Evolutionary conservation across 2,797 vertebrate species (phyloP).

Genomic region (Hydrocynus forskahlii): DNA sequence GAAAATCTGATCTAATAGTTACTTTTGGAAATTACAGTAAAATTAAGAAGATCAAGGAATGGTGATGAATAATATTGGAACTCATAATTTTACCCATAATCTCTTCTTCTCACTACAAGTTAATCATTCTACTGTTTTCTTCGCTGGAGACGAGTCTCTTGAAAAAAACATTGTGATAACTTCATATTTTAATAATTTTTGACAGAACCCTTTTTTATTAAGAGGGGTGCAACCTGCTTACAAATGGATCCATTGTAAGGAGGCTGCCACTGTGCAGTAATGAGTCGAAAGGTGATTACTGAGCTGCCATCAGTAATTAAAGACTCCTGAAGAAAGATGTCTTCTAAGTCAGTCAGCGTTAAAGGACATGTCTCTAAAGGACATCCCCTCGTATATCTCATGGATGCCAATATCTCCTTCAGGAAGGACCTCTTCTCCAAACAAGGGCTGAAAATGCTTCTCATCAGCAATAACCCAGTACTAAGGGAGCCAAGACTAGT

Average conservation of each 20-base stretch:
- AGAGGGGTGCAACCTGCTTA: not conserved
- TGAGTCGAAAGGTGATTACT: not conserved
- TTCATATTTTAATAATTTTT: not conserved
- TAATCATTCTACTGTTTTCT: not conserved
- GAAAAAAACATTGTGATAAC: not conserved
- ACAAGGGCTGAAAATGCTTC: slow-evolving; percentile 62
- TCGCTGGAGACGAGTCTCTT: not conserved
- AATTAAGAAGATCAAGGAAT: slow-evolving; percentile 54
- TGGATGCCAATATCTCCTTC: slow-evolving; percentile 55
- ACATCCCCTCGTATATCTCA: slow-evolving; percentile 42
- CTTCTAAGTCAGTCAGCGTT: not conserved
- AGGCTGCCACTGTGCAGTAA: not conserved
- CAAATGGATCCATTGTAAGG: not conserved
- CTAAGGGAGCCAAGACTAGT: slow-evolving; percentile 33
- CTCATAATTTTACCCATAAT: not conserved
- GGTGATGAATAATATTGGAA: slow-evolving; percentile 20
- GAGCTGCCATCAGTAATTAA: slow-evolving; percentile 4
- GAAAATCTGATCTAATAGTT: slow-evolving; percentile 52
- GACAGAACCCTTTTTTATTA: slow-evolving; percentile 4
- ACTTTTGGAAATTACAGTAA: slow-evolving; percentile 53
- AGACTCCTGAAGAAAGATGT: slow-evolving; percentile 3
- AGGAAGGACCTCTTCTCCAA: slow-evolving; percentile 51
- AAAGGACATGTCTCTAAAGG: slow-evolving; percentile 55
- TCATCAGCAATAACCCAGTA: slow-evolving; percentile 75
- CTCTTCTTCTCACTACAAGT: not conserved